Conservation (phyloP, 2,113 vertebrate genomes). For the Albula goreensis region DNA sequence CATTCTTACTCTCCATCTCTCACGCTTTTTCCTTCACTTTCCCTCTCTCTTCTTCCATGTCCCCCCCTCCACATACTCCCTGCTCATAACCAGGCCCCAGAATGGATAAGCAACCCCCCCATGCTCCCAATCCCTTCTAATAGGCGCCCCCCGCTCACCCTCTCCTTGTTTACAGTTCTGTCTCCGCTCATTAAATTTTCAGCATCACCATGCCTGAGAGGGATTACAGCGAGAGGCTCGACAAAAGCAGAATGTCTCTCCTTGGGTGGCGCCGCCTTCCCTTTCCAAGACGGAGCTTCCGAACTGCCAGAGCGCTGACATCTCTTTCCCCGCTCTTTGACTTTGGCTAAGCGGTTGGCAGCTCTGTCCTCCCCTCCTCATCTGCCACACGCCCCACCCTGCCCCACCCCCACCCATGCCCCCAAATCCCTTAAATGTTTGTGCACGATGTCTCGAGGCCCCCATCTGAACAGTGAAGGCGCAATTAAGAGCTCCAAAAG, state of each 20-base stretch:
- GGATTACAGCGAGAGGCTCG: background rate
- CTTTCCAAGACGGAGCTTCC: background rate
- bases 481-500: slow-evolving; percentile 51
- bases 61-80: background rate
- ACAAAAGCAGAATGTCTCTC: slow-evolving; percentile 13
- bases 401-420: background rate
- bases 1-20: background rate
- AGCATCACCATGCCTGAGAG: background rate
- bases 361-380: background rate
- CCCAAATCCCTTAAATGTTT: background rate
- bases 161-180: background rate
- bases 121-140: slow-evolving; percentile 32
- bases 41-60: slow-evolving; percentile 18
- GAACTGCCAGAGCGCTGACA: background rate
- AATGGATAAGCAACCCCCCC: slow-evolving; percentile 39
- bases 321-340: slow-evolving; percentile 8
- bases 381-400: background rate
- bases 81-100: slow-evolving; percentile 15
- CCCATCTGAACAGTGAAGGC: background rate
- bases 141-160: background rate
- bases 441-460: background rate
- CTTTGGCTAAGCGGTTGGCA: slow-evolving; percentile 18
- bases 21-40: background rate
- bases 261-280: background rate
- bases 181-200: background rate